Evolutionary conservation across 1,140 invertebrate genomes (phyloP).

Genomic region (Argopecten irradians): DNA sequence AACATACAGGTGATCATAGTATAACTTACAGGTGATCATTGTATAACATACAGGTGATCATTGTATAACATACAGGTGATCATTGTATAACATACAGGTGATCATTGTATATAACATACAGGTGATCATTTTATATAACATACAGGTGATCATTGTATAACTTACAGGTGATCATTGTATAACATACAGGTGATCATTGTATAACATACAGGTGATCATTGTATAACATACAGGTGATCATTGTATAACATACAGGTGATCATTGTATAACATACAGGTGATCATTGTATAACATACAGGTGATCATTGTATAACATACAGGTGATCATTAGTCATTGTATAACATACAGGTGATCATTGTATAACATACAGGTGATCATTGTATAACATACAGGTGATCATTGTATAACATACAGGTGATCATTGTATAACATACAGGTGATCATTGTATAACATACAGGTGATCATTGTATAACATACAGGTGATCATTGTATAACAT

Average conservation of each 20-base stretch:
- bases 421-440: too few species aligned
- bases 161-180: not conserved
- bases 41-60: not conserved
- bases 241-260: too few species aligned
- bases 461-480: too few species aligned
- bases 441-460: too few species aligned
- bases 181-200: not conserved
- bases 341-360: not conserved
- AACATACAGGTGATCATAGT: too few species aligned
- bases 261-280: too few species aligned
- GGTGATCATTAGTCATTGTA: not conserved
- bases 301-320: too few species aligned
- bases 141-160: not conserved
- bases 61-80: not conserved
- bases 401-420: too few species aligned
- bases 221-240: too few species aligned
- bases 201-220: not conserved
- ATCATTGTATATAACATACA: not conserved
- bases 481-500: too few species aligned
- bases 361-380: not conserved
- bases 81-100: not conserved
- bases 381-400: not conserved
- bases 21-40: too few species aligned
- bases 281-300: not conserved
- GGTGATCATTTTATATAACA: too few species aligned